Conservation (phyloP, 2,888 invertebrate species). For the Drosophila paracracens region DNA sequence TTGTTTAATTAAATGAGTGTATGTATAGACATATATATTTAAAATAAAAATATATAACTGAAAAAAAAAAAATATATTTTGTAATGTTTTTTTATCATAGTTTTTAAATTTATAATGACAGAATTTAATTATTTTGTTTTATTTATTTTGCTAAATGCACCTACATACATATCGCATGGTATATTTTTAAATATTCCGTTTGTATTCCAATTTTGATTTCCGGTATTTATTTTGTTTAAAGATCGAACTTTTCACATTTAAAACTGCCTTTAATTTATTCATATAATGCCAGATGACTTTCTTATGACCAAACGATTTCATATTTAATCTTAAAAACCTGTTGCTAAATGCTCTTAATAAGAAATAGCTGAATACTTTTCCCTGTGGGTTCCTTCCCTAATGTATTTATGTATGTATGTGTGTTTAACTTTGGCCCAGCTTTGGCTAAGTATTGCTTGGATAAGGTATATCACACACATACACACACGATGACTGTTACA, state of each 20-base stretch:
- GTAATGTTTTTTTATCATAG: not conserved
- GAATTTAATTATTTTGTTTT: not conserved
- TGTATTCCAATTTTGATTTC: not conserved
- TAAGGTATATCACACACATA: slow-evolving; percentile 9
- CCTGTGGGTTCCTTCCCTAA: not conserved
- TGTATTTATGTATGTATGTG: slow-evolving; percentile 22
- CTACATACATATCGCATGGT: not conserved
- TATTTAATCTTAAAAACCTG: slow-evolving; percentile 7
- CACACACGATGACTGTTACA: slow-evolving; percentile 21
- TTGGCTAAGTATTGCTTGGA: slow-evolving; percentile 23
- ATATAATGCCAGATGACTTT: slow-evolving; percentile 12
- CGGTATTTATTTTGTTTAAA: not conserved
- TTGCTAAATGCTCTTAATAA: slow-evolving; percentile 2
- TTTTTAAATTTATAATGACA: not conserved
- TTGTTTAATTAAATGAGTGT: slow-evolving; percentile 12
- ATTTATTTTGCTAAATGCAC: not conserved
- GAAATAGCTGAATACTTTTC: slow-evolving; percentile 11
- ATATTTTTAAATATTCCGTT: not conserved
- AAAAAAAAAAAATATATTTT: not conserved
- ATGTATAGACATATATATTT: slow-evolving; percentile 1
- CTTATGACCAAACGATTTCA: slow-evolving; percentile 1
- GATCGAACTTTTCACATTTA: not conserved
- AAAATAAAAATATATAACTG: not conserved
- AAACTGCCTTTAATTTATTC: not conserved
- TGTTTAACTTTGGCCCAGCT: slow-evolving; percentile 9